Evolutionary conservation across 2,797 vertebrate species (phyloP).

Genomic region (Phylloscopus collybita): DNA sequence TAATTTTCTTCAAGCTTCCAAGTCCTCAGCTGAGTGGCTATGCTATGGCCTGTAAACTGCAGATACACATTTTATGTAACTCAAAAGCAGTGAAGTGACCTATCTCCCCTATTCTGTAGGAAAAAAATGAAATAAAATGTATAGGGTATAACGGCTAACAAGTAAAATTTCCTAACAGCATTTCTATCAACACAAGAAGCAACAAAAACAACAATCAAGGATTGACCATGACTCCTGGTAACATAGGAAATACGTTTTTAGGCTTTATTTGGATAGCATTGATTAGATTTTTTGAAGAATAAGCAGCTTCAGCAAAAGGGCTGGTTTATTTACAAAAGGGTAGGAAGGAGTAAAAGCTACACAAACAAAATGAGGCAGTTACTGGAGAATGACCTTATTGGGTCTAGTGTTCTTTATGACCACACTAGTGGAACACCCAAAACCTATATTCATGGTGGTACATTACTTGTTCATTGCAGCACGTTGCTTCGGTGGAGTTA

Average conservation of each 20-base stretch:
- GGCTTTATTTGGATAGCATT: neutral
- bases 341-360: neutral
- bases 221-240: neutral
- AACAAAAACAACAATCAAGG: neutral
- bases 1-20: neutral
- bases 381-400: neutral
- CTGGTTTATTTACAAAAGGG: neutral
- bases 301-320: neutral
- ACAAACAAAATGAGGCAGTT: neutral
- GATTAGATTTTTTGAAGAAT: neutral
- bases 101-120: neutral
- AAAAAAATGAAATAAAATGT: neutral
- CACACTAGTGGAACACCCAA: neutral
- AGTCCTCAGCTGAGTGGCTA: neutral
- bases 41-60: neutral
- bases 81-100: neutral
- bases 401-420: neutral
- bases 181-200: neutral
- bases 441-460: neutral
- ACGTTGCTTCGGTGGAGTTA: neutral
- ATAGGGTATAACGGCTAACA: neutral
- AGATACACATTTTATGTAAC: neutral
- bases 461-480: neutral
- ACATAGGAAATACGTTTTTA: fast-evolving
- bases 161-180: neutral